Base-by-base conservation (phyloP, 2,888 invertebrate genomes). In the Dyspetes luteomarginatus region DNA sequence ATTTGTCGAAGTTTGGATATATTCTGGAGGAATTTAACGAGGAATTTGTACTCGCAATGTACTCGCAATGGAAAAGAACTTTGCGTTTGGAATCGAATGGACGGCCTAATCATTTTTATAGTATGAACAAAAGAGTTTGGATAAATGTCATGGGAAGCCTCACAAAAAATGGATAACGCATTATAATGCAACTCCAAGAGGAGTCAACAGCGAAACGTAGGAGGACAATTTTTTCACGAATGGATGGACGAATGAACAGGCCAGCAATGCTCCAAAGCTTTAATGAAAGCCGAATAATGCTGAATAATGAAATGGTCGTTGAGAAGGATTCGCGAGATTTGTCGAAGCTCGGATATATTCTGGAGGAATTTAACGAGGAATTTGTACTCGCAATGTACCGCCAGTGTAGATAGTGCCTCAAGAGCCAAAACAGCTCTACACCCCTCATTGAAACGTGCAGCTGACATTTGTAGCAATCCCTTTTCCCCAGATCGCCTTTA, bases 201-300 rank as follows among this genome's bases (percentile, higher is more conserved):
- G n/a, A n/a, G n/a, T n/a, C n/a, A n/a, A n/a, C n/a, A n/a, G n/a
- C n/a, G n/a, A n/a, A n/a, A n/a, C n/a, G n/a, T n/a, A n/a, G n/a
- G n/a, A n/a, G n/a, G n/a, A n/a, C n/a, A n/a, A n/a, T n/a, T n/a
- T n/a, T n/a, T n/a, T n/a, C n/a, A n/a, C n/a, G n/a, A n/a, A n/a
- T n/a, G n/a, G n/a, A n/a, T n/a, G n/a, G n/a, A n/a, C n/a, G n/a
- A n/a, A n/a, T n/a, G n/a, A n/a, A 55, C 5, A 55, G 24, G 24
- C 17, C 30, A 50, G 48, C 30, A 78, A 78, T 76, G 81, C n/a
- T n/a, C n/a, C n/a, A n/a, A 85, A 85, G 88, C n/a, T n/a, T n/a
- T 87, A 88, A 90, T 89, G 88, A 89, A 90, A 90, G 84, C 85
- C 85, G 85, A 86, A 89, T 89, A 88, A 86, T 85, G 87, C 88